Conservation (phyloP, 2,113 vertebrate genomes). For the Sporophila hypoxantha region DNA sequence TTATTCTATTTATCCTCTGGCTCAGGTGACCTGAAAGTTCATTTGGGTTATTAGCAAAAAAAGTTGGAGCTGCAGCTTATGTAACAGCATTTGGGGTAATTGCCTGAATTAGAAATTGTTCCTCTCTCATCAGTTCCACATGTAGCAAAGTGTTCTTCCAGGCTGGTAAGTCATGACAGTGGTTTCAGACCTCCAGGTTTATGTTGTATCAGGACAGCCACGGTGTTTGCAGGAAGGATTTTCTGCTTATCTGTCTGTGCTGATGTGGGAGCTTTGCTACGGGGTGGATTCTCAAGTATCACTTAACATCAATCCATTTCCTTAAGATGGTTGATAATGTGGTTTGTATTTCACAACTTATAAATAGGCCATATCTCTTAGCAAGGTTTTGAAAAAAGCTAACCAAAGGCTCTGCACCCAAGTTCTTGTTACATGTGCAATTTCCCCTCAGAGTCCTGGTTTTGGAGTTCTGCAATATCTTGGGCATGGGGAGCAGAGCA, state of each 20-base stretch:
- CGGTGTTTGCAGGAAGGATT: conserved; percentile 55
- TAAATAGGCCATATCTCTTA: conserved; percentile 47
- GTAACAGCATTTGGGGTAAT: not conserved
- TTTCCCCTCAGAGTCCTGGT: not conserved
- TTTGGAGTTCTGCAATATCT: not conserved
- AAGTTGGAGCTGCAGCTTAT: not conserved
- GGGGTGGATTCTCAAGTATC: conserved; percentile 65
- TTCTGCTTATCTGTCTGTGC: conserved; percentile 61
- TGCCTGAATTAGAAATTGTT: not conserved
- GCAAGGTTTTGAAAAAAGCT: not conserved
- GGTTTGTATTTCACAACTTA: conserved; percentile 63
- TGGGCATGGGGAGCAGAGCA: not conserved
- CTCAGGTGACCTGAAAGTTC: not conserved
- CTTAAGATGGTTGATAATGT: conserved; percentile 62
- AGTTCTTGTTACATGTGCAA: not conserved
- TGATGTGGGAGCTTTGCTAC: conserved; percentile 47
- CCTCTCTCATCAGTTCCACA: not conserved
- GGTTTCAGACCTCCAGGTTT: not conserved
- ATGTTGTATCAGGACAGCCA: not conserved
- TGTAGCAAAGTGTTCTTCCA: not conserved
- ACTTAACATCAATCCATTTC: conserved; percentile 68
- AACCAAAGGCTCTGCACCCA: accelerated
- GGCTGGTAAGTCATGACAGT: not conserved
- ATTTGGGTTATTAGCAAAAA: not conserved
- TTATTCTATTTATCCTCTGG: not conserved